Evolutionary conservation across 1,140 invertebrate genomes (phyloP), one percentile per base, ranked within the genome.

Genomic region (Zaprionus capensis): DNA sequence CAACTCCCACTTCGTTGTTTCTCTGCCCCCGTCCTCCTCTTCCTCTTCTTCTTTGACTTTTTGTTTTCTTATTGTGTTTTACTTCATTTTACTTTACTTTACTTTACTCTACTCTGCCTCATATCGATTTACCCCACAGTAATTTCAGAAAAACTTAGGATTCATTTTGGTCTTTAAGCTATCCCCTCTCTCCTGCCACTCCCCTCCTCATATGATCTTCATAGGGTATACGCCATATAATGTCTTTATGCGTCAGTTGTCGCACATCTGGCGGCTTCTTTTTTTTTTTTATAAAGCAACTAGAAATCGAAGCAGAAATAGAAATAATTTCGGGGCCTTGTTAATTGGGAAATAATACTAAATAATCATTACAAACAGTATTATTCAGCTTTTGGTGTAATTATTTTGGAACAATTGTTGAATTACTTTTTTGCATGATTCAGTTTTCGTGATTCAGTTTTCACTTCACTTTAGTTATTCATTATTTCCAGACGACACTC

Each of bases 1-100:
- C 71, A 75, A 91, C 90, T 90, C 90, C 90, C 90, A 91, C 90
- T 87, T 91, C 76, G 57, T 73, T 82, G 75, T 80, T 78, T 74
- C 7, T 9, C 7, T 17, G 41, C n/a, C 2, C n/a, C 12, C 58
- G n/a, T 59, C 34, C n/a, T 9, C 31, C 55, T 58, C 65, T 61
- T 12, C n/a, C 12, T 36, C 28, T 59, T 34, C 22, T 51, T 24
- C 20, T 22, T 24, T 24, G 22, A 12, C 11, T 51, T 24, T 24
- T 51, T 49, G 7, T 49, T 49, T 22, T 22, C 11, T 24, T 51
- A 49, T 49, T 22, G 46, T 51, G 22, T 49, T 49, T 49, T 49
- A 22, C 46, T 17, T 49, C 7, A 31, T 9, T 31, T 31, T 31
- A 31, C 3, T 34, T 34, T 34, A 34, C 31, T 34, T 34, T 34